These are phyloP conservation scores for Psilopsiagon aymara DNA, from an alignment of 2,113 vertebrate genomes.

Conservation along the genomic window DNA sequence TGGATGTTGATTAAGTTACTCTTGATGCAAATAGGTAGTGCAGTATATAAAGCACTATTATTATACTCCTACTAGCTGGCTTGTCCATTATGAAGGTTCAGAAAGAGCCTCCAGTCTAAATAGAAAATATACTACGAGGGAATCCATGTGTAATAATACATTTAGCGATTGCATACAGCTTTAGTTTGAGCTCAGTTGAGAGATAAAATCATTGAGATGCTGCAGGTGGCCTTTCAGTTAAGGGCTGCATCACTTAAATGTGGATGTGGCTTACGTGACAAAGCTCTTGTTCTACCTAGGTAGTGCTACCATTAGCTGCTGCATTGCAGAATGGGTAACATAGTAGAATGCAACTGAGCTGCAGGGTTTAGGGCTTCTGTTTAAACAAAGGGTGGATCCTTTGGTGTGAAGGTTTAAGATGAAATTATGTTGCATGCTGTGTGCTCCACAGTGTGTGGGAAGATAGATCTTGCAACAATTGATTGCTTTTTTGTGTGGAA, in stretches of 20 bases:
- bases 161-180: background rate
- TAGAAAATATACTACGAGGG: background rate
- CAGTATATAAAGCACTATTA: background rate
- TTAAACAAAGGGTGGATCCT: too few relatives aligned
- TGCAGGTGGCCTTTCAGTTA: background rate
- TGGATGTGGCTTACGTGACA: background rate
- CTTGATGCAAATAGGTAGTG: background rate
- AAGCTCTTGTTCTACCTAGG: background rate
- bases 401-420: too few relatives aligned
- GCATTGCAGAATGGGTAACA: background rate
- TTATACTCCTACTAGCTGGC: background rate
- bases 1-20: background rate
- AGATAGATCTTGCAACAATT: too few relatives aligned
- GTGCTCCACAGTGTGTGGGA: too few relatives aligned
- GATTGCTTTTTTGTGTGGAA: too few relatives aligned
- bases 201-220: background rate
- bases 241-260: background rate
- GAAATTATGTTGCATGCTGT: too few relatives aligned
- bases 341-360: background rate
- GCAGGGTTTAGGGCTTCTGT: too few relatives aligned
- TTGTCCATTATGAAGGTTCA: background rate
- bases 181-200: background rate
- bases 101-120: background rate
- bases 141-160: too few relatives aligned
- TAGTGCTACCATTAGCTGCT: background rate